Base-by-base conservation (phyloP, 2,888 invertebrate genomes). In the Synergus umbraculus region DNA sequence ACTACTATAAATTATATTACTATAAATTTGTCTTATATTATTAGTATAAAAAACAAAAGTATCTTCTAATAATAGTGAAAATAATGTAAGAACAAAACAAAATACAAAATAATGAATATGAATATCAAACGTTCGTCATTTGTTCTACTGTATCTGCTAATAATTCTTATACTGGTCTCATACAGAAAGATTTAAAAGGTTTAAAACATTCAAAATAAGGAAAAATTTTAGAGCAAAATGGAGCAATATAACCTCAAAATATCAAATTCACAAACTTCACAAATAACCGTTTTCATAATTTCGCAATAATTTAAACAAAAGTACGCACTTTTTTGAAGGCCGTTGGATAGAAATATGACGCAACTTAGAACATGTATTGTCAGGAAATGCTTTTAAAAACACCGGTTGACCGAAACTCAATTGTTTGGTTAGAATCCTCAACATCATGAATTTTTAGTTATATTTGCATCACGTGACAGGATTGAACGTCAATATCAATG, bases 271-370 rank as follows among this genome's bases (percentile, higher is more conserved):
- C 10, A 63, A 22, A 65, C 15, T 9, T 65, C 8, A 8, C n/a
- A 66, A 43, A 7, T 37, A 64, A 49, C 0, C 4, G 7, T 49
- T 13, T 2, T 41, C 7, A 41, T 64, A 15, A 64, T 66, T 43
- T 58, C n/a, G 15, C 4, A 66, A 66, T 29, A 15, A 77, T 22
- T 29, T n/a, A 73, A 60, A 13, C n/a, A 76, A 63, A 44, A 73
- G 79, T 90, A 91, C 91, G 85, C 89, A 91, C 91, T 87, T 86
- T 77, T 85, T 86, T 73, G 83, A 81, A 76, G 86, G 83, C 80
- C 85, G 85, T 76, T 82, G 83, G 64, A 86, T 43, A 49, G 86
- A 84, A 85, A 88, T 79, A 63, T 88, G 89, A 87, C 87, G 90
- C 73, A 89, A 88, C 82, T 84, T 83, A 29, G 69, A 77, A 78